phyloP scores from a whole-genome alignment of 2,113 vertebrate species.

The Bos indicus region DNA sequence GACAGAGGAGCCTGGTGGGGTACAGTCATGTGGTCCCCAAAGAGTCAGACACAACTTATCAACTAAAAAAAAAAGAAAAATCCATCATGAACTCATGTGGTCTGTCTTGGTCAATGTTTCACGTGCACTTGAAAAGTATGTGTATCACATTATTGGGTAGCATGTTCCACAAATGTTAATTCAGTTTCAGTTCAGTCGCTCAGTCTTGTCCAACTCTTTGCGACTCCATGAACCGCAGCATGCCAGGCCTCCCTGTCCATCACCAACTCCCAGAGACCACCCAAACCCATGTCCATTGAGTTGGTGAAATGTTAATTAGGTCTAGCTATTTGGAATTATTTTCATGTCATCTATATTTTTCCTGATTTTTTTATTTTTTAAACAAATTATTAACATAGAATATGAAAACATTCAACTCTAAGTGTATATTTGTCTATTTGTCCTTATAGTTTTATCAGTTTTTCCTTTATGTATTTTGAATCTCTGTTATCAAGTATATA shows the following conservation, averaged over 20 bases:
- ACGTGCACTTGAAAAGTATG: background rate
- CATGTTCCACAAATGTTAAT: background rate
- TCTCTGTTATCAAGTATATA: background rate
- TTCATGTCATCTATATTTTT: background rate
- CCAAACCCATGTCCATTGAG: too few species aligned
- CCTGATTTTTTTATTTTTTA: background rate
- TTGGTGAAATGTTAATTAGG: background rate
- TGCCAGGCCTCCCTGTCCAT: too few species aligned
- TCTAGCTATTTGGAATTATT: background rate
- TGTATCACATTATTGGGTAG: background rate
- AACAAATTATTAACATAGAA: background rate
- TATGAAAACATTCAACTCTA: background rate
- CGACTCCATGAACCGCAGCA: rapidly evolving
- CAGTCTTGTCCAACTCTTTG: too few species aligned
- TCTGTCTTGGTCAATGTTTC: background rate
- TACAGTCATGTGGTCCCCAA: background rate
- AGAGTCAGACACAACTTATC: background rate
- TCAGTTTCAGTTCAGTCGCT: background rate
- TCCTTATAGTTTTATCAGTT: background rate
- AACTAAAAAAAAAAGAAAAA: background rate
- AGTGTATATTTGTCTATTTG: background rate
- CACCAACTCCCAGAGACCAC: too few species aligned
- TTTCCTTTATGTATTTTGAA: background rate
- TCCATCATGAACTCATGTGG: background rate
- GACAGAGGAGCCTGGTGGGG: background rate